Conservation (phyloP, 2,113 vertebrate species). For the Anguilla rostrata region DNA sequence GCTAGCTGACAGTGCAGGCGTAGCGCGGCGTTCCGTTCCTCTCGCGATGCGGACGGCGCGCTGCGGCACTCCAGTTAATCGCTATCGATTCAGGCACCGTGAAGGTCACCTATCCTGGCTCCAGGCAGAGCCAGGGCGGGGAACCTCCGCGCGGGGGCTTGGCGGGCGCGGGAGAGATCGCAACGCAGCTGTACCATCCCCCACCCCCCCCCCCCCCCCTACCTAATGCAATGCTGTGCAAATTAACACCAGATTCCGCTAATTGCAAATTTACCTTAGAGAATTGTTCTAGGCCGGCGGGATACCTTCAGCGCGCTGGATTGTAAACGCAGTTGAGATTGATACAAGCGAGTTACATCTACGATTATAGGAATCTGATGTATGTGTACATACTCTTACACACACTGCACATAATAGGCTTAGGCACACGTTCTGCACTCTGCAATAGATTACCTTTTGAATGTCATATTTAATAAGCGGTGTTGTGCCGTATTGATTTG, state of each 20-base stretch:
- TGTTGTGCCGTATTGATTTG: slow-evolving; percentile 31
- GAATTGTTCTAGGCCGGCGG: slow-evolving; percentile 13
- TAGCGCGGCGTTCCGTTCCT: neutral
- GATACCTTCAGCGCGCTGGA: neutral
- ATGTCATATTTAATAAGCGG: neutral
- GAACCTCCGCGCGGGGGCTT: slow-evolving; percentile 7
- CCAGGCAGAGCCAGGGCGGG: slow-evolving; percentile 11
- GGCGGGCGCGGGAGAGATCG: neutral
- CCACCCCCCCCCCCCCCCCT: slow-evolving; percentile 6
- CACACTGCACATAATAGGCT: neutral
- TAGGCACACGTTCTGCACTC: neutral
- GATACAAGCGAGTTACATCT: neutral
- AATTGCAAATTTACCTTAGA: slow-evolving; percentile 18
- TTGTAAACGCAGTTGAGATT: neutral
- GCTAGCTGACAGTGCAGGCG: neutral
- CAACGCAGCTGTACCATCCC: slow-evolving; percentile 13
- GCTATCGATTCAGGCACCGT: slow-evolving; percentile 51
- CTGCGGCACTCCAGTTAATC: slow-evolving; percentile 45
- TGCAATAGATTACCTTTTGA: neutral
- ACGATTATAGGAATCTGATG: neutral
- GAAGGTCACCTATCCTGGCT: slow-evolving; percentile 51
- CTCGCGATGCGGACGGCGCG: slow-evolving; percentile 23
- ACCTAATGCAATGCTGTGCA: neutral
- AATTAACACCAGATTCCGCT: slow-evolving; percentile 21
- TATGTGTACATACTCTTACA: neutral